These are phyloP conservation scores for Caenorhabditis japonica DNA, from an alignment of 2,888 invertebrate species.

Conservation along the genomic window DNA sequence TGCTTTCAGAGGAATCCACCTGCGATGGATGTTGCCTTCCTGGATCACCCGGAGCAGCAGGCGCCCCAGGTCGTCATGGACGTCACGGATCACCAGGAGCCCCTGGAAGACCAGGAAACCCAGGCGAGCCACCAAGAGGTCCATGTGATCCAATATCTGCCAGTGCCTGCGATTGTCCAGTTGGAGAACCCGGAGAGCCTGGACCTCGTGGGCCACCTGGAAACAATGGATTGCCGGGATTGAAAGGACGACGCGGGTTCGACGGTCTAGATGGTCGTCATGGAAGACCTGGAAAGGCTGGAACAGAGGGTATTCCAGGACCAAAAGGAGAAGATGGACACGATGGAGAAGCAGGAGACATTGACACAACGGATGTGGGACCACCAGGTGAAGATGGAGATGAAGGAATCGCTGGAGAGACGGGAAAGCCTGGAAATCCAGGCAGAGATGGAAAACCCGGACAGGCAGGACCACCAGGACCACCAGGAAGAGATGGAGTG, in stretches of 20 bases:
- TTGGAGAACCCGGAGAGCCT: constrained; percentile 56
- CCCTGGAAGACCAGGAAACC: constrained; percentile 52
- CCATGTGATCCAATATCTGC: constrained; percentile 40
- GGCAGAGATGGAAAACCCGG: constrained; percentile 59
- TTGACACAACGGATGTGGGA: constrained; percentile 41
- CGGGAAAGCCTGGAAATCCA: constrained; percentile 55
- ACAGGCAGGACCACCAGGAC: constrained; percentile 53
- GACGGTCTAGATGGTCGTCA: constrained; percentile 58
- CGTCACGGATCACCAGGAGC: constrained; percentile 46
- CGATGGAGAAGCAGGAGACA: constrained; percentile 39
- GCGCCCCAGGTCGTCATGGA: constrained; percentile 48
- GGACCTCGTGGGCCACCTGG: constrained; percentile 59
- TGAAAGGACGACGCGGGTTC: constrained; percentile 51
- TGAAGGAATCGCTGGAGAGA: constrained; percentile 50
- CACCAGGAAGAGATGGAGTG: constrained; percentile 56
- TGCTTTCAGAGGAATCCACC: constrained; percentile 19
- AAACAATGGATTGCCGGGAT: constrained; percentile 52
- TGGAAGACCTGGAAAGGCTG: constrained; percentile 58
- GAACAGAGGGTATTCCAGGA: constrained; percentile 45
- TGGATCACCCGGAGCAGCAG: constrained; percentile 62
- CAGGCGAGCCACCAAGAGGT: constrained; percentile 33
- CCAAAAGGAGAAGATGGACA: constrained; percentile 46
- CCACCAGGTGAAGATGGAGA: constrained; percentile 55
- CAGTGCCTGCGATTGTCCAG: constrained; percentile 55
- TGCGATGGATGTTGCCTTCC: constrained; percentile 70